Conservation (phyloP, 2,888 invertebrate species). For the Phortica magna region DNA sequence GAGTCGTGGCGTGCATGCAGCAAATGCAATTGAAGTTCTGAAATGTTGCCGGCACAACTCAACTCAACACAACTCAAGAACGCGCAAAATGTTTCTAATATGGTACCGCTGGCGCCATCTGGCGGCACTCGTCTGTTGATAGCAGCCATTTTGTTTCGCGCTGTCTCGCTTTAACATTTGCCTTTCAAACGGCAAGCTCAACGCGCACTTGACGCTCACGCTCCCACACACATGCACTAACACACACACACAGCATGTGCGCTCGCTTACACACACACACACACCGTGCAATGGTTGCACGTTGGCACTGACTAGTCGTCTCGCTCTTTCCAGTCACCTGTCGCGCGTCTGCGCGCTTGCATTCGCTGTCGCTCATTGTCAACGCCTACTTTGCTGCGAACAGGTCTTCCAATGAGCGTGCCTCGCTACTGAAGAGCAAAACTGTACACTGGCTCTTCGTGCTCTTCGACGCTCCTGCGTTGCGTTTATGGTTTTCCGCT, state of each 20-base stretch:
- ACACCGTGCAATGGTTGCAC: conserved; percentile 18
- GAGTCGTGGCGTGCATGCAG: conserved; percentile 42
- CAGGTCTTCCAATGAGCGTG: conserved; percentile 45
- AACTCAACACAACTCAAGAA: not conserved
- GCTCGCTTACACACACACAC: conserved; percentile 30
- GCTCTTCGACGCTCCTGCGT: not conserved
- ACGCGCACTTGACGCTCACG: conserved; percentile 41
- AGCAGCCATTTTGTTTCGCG: conserved; percentile 78
- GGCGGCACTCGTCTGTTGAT: conserved; percentile 66
- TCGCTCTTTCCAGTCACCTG: conserved; percentile 70
- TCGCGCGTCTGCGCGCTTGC: conserved; percentile 58
- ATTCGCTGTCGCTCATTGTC: conserved; percentile 48
- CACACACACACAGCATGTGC: conserved; percentile 8
- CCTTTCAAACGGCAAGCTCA: conserved; percentile 24
- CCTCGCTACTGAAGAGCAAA: conserved; percentile 31
- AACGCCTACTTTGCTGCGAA: conserved; percentile 56
- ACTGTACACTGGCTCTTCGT: not conserved
- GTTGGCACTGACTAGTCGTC: conserved; percentile 21
- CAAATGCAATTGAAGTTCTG: conserved; percentile 46
- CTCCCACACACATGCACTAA: conserved; percentile 34
- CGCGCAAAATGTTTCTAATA: not conserved
- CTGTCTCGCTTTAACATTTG: conserved; percentile 57
- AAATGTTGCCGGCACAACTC: conserved; percentile 31
- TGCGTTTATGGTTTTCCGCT: conserved; percentile 24
- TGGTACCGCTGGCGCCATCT: conserved; percentile 73